phyloP scores from a whole-genome alignment of 2,888 invertebrate species.

The Spialia ferax region DNA sequence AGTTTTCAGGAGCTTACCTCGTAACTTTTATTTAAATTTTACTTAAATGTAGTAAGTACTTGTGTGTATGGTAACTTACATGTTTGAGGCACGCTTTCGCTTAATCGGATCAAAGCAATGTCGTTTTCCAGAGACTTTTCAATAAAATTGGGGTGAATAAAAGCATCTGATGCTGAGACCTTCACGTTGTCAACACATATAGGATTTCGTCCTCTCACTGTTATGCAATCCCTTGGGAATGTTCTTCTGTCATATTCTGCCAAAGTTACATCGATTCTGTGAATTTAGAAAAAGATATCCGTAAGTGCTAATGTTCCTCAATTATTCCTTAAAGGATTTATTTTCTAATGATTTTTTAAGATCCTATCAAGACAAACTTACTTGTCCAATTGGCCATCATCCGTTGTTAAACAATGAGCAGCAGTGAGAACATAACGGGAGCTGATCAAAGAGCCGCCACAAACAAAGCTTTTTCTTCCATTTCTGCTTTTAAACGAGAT shows the following conservation, averaged over 20 bases:
- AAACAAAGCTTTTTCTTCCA: constrained; percentile 59
- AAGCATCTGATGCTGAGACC: constrained; percentile 61
- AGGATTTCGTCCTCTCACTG: constrained; percentile 55
- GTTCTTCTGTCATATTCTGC: constrained; percentile 78
- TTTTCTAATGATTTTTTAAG: too few species aligned
- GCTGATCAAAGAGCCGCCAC: constrained; percentile 77
- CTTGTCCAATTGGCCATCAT: constrained; percentile 58
- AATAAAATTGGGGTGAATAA: constrained; percentile 66
- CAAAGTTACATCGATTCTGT: constrained; percentile 68
- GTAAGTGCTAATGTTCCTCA: too few species aligned
- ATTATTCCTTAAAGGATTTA: too few species aligned
- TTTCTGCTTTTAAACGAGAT: constrained; percentile 63
- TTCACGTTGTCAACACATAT: constrained; percentile 70
- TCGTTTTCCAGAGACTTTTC: constrained; percentile 68
- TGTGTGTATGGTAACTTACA: constrained; percentile 57
- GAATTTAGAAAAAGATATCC: constrained; percentile 41
- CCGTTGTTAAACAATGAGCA: constrained; percentile 70
- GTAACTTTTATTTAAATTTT: too few species aligned
- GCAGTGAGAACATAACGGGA: constrained; percentile 71
- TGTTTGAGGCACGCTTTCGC: constrained; percentile 67
- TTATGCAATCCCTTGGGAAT: constrained; percentile 73
- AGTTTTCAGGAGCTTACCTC: background rate
- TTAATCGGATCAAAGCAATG: constrained; percentile 70
- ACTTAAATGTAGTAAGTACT: too few species aligned
- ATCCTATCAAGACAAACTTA: constrained; percentile 53